phyloP scores from a whole-genome alignment of 2,888 invertebrate species.

The Cerceris ruficornis region DNA sequence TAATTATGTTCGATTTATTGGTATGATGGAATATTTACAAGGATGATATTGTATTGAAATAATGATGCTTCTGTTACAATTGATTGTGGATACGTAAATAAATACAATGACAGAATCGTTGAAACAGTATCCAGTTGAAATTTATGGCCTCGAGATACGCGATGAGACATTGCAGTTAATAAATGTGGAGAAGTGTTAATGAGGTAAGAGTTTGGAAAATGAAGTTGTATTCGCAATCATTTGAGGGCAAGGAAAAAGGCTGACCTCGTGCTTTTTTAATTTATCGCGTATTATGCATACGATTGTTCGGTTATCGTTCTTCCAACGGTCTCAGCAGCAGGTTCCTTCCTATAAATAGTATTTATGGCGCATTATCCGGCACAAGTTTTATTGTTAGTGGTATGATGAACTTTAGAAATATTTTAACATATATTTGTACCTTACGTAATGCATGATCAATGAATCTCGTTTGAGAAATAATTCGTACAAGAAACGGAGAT shows the following conservation, averaged over 20 bases:
- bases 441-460: not conserved
- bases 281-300: constrained; percentile 15
- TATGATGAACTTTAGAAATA: too few relatives aligned
- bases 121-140: not conserved
- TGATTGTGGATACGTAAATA: not conserved
- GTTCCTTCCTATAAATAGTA: not conserved
- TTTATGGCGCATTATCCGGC: not conserved
- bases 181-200: constrained; percentile 8
- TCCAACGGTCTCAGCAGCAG: not conserved
- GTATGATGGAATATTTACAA: not conserved
- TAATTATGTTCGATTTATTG: not conserved
- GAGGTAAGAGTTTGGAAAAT: not conserved
- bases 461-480: not conserved
- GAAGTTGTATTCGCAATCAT: constrained; percentile 7
- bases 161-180: constrained; percentile 3
- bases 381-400: too few relatives aligned
- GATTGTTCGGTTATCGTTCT: not conserved
- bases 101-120: not conserved
- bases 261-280: constrained; percentile 8
- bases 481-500: not conserved
- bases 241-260: not conserved
- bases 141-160: not conserved
- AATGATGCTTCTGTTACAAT: not conserved
- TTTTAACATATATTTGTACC: not conserved
- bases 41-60: too few relatives aligned